A percentile compares a stretch with the other conserved stretches of the same genome.
phyloP scores from a whole-genome alignment of 2,113 vertebrate genomes.

The Eclectus roratus region DNA sequence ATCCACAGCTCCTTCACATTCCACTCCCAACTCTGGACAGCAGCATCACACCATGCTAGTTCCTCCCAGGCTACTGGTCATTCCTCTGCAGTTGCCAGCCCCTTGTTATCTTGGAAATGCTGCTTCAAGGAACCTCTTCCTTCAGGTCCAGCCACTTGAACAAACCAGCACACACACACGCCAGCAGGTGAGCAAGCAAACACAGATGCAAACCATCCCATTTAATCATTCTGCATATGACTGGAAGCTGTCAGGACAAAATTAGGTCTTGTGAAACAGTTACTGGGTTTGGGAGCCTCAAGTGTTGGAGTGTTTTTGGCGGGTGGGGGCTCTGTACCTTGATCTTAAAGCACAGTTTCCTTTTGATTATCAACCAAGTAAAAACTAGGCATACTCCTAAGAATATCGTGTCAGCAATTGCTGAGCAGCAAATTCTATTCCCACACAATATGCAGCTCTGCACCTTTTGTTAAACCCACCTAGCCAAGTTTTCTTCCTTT shows the following conservation, averaged over 20 bases:
- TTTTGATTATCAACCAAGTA: not conserved
- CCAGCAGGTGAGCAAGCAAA: not conserved
- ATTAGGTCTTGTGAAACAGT: not conserved
- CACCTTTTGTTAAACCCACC: not conserved
- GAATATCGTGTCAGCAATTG: not conserved
- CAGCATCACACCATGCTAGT: not conserved
- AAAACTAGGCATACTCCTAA: not conserved
- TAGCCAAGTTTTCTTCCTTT: not conserved
- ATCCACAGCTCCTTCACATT: not conserved
- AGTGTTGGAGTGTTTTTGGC: not conserved
- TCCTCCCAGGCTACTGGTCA: not conserved
- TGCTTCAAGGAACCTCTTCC: not conserved
- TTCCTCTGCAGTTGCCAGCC: not conserved
- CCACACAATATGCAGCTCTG: not conserved
- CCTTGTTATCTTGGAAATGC: not conserved
- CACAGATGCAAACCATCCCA: not conserved
- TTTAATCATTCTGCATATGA: not conserved
- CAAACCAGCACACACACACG: accelerated
- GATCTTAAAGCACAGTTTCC: not conserved
- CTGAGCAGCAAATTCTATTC: not conserved
- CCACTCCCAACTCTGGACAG: not conserved
- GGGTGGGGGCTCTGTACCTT: too few relatives aligned
- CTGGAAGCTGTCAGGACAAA: not conserved
- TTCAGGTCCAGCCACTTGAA: not conserved
- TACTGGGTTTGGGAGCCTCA: not conserved